These are phyloP conservation scores for Mesocricetus auratus DNA, from an alignment of 2,113 vertebrate species.

Conservation along the genomic window DNA sequence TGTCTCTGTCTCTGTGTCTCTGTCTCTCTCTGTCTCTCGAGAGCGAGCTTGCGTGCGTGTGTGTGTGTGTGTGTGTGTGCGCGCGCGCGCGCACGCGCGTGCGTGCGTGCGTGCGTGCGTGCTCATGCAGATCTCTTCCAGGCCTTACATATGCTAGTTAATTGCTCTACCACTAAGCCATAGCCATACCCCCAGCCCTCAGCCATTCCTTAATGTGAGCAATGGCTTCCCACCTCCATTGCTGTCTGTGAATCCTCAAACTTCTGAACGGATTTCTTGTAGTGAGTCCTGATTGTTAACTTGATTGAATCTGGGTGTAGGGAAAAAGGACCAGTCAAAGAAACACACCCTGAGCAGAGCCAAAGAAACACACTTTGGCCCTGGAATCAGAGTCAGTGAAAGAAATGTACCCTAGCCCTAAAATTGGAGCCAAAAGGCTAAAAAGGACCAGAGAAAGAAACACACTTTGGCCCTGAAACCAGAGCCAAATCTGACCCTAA, in stretches of 20 bases:
- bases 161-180: neutral
- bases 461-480: too few species aligned
- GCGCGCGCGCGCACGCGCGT: neutral
- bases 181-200: neutral
- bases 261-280: neutral
- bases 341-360: too few species aligned
- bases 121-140: neutral
- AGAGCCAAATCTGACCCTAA: too few species aligned
- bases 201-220: neutral
- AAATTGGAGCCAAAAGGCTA: too few species aligned
- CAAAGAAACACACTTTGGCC: too few species aligned
- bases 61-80: neutral
- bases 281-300: neutral
- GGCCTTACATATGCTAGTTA: neutral
- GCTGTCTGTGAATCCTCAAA: accelerated
- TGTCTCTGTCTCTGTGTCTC: too few species aligned
- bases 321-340: too few species aligned
- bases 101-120: neutral
- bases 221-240: neutral
- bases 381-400: too few species aligned
- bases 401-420: too few species aligned
- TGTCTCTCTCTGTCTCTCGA: neutral
- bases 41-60: too few species aligned
- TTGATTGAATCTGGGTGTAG: neutral
- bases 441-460: too few species aligned